Conservation (phyloP, 2,797 vertebrate species). For the Fringilla coelebs region DNA sequence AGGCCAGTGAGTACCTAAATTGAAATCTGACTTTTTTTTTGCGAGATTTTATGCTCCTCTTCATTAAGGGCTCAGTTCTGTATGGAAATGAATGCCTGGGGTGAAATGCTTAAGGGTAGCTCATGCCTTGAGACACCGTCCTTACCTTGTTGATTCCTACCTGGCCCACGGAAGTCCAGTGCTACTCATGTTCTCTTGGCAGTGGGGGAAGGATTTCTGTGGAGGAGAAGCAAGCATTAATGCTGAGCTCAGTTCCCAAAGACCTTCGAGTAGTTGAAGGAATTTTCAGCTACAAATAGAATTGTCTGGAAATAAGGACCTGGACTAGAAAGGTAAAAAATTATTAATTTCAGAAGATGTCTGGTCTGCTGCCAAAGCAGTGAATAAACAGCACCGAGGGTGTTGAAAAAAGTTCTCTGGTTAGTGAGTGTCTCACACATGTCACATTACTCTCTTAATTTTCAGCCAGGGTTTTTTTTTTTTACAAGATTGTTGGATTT, state of each 20-base stretch:
- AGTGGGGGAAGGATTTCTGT: background rate
- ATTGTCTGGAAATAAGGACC: background rate
- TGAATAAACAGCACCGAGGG: background rate
- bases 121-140: background rate
- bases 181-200: accelerated
- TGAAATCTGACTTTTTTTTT: background rate
- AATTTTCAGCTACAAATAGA: background rate
- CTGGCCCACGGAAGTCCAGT: background rate
- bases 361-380: background rate
- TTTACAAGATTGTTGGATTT: background rate
- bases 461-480: background rate
- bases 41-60: background rate
- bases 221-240: background rate
- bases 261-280: background rate
- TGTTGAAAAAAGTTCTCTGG: background rate
- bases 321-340: background rate
- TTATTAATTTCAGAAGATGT: background rate
- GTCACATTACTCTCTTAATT: background rate
- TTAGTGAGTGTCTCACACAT: background rate
- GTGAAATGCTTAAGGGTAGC: background rate
- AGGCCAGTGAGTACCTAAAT: background rate
- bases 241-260: background rate
- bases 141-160: background rate
- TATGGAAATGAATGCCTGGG: background rate
- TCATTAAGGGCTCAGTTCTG: background rate